phyloP scores from a whole-genome alignment of 2,888 invertebrate species.

The Plagiodera versicolora region DNA sequence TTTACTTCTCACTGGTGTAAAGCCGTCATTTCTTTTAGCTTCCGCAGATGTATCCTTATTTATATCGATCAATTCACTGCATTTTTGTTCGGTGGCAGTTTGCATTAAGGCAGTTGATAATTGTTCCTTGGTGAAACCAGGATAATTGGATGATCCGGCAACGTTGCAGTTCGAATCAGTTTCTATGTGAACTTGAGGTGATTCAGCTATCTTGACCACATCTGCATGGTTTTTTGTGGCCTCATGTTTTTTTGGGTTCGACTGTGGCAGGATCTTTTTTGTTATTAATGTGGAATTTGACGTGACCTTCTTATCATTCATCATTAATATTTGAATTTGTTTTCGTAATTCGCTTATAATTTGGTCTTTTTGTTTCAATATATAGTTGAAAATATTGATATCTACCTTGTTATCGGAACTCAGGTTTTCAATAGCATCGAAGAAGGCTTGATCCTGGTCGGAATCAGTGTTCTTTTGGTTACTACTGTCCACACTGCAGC shows the following conservation, averaged over 20 bases:
- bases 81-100: too few species aligned
- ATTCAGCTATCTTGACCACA: neutral
- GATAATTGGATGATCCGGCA: neutral
- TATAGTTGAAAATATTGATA: neutral
- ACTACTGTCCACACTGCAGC: neutral
- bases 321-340: neutral
- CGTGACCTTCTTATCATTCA: conserved; percentile 1
- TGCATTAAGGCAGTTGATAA: too few species aligned
- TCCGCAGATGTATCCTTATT: neutral
- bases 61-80: too few species aligned
- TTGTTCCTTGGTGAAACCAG: neutral
- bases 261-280: neutral
- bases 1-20: neutral
- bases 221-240: conserved; percentile 1
- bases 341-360: neutral
- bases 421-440: neutral
- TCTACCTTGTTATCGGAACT: neutral
- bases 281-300: neutral
- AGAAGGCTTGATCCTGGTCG: conserved; percentile 3
- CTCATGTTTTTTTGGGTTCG: neutral
- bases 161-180: neutral
- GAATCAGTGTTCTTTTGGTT: neutral
- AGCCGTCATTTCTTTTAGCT: neutral
- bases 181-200: neutral
- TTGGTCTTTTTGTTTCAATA: conserved; percentile 1